Evolutionary conservation across 2,888 invertebrate species (phyloP).

Genomic region (Campopleginae sp.): DNA sequence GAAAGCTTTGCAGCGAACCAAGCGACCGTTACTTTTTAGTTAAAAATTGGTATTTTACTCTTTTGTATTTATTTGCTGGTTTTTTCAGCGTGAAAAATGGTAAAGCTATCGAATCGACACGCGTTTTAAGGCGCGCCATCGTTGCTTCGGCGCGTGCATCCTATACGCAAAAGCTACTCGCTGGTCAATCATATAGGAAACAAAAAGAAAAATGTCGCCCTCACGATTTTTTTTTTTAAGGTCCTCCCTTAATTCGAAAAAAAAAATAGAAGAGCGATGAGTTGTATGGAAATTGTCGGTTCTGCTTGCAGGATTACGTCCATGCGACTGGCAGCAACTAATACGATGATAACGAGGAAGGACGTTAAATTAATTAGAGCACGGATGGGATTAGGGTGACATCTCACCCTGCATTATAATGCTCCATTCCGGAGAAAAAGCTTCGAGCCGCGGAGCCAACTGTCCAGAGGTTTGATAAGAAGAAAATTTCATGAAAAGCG

Average conservation of each 20-base stretch:
- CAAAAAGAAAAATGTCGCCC: no score
- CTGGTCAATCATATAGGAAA: no score
- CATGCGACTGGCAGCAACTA: conserved; percentile 63
- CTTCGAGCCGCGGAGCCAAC: conserved; percentile 29
- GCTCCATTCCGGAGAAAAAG: conserved; percentile 53
- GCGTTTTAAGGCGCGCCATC: no score
- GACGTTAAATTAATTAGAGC: conserved; percentile 68
- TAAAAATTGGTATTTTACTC: no score
- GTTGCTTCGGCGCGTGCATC: no score
- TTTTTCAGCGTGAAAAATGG: no score
- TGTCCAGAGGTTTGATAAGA: conserved; percentile 36
- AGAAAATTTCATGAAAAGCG: conserved; percentile 38
- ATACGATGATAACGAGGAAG: conserved; percentile 68
- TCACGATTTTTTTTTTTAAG: no score
- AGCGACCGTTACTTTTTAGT: no score
- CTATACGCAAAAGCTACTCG: no score
- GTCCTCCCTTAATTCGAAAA: not conserved
- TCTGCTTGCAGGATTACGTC: conserved; percentile 60
- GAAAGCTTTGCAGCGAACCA: no score
- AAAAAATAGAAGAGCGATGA: not conserved
- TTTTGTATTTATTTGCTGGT: no score
- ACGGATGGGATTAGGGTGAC: conserved; percentile 69
- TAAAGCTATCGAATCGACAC: no score
- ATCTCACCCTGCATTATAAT: conserved; percentile 61
- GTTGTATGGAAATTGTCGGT: conserved; percentile 1